Percentiles rank a stretch among this genome's conserved stretches.
These are phyloP conservation scores for Rutilus rutilus DNA, from an alignment of 2,113 vertebrate genomes.

Conservation along the genomic window DNA sequence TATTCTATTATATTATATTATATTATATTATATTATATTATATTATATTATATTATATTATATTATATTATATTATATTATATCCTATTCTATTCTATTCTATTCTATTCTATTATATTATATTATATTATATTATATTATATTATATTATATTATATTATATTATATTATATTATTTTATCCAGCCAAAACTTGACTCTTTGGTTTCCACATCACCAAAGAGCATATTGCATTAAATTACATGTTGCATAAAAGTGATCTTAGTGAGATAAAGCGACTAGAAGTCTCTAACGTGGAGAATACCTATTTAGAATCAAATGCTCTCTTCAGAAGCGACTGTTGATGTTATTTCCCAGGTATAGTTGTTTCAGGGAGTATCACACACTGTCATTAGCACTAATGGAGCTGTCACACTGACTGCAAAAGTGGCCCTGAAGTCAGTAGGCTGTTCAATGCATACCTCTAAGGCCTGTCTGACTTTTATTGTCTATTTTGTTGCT, in stretches of 20 bases:
- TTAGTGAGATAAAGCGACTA: conserved; percentile 15
- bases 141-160: too few relatives aligned
- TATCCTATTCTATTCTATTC: background rate
- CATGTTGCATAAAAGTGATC: conserved; percentile 4
- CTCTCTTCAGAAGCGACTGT: conserved; percentile 52
- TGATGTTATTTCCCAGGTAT: conserved; percentile 64
- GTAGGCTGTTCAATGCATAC: conserved; percentile 37
- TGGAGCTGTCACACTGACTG: conserved; percentile 69
- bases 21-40: too few relatives aligned
- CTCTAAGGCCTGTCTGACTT: conserved; percentile 54
- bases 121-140: too few relatives aligned
- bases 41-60: too few relatives aligned
- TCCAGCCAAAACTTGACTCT: background rate
- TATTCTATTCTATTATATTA: background rate
- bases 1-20: background rate
- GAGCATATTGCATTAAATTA: background rate
- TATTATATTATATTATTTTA: too few relatives aligned
- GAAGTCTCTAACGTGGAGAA: conserved; percentile 2
- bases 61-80: background rate
- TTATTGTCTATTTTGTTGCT: conserved; percentile 55
- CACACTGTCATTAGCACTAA: conserved; percentile 73
- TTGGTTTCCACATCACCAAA: background rate
- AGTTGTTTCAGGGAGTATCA: conserved; percentile 57
- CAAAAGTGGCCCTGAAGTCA: conserved; percentile 53
- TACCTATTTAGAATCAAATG: conserved; percentile 14